Evolutionary conservation across 2,888 invertebrate species (phyloP), one percentile per base, ranked within the genome.

Genomic region (Campoplex nolae): DNA sequence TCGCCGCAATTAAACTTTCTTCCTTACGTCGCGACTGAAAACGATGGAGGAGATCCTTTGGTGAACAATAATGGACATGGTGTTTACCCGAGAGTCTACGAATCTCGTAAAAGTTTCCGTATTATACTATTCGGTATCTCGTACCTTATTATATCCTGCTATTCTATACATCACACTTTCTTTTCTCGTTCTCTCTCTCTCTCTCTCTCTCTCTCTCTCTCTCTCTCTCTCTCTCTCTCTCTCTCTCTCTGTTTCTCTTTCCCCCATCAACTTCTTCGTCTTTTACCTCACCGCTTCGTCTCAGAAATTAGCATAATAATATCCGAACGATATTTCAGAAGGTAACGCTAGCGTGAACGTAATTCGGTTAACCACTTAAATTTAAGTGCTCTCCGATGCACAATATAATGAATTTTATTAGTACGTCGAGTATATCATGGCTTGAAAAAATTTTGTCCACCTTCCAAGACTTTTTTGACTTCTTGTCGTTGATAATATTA

Each of bases 321-420:
- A 88, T 90, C 89, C 85, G 82, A 88, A 87, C 81, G 81, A 75
- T 88, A 89, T 90, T 89, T 88, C 85, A 86, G 68, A 89, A 87
- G 89, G 80, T 54, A 86, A 78, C 54, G 83, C 35, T 70, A 85
- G 80, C 86, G 83, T 77, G 73, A 81, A 85, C 87, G 87, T 90
- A 91, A 92, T 92, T 92, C 91, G 87, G 85, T 91, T 90, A 91
- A 89, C 89, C 91, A 91, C 89, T 92, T 90, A 90, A 83, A 85
- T 89, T 90, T 90, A 90, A 92, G 90, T 91, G 89, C 89, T 90
- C 89, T 88, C 88, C 90, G 86, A 89, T 89, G 89, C 88, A 90
- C 90, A 90, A 92, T 91, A 87, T 88, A 89, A 90, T 90, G 83
- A 91, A 90, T 91, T 91, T 86, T 87, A 88, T 91, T 90, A 90